Evolutionary conservation across 2,797 vertebrate species (phyloP), one percentile per base, ranked within the genome.

Genomic region (Sebastes aleutianus): DNA sequence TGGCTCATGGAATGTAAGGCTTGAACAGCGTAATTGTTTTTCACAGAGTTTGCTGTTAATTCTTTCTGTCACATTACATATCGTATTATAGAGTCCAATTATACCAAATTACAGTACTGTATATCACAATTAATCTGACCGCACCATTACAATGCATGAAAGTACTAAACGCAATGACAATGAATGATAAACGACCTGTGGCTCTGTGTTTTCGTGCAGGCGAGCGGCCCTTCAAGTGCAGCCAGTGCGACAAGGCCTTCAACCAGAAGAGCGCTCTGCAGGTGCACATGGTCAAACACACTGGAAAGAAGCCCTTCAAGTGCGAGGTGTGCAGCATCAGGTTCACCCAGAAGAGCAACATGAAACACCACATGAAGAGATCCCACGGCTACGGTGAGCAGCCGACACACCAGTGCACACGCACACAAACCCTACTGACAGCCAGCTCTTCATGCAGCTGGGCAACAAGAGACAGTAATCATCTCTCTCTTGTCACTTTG

Each of bases 301-400:
- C 98, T 0, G 98, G 98, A 8, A 98, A 99, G 95, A 97, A 98
- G 92, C 99, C 99, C 53, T 99, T 99, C 83, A 97, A 97, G 87
- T 99, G 99, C n/a, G 96, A 97, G 88, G 96, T 97, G 87, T 99
- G 98, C 84, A 96, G 95, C 87, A 98, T 99, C 96, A 95, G 97
- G 65, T 99, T 99, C 94, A 99, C 98, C 0, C 99, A 99, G 96
- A 99, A 99, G 93, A 99, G 98, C 97, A 99, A 99, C 96, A 99
- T 99, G 99, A 99, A 99, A 47, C 96, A 99, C 69, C 99, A 99
- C 84, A 97, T 99, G 98, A 98, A 97, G 91, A 95, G 99, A 32
- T 96, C 98, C 2, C 99, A 99, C 31, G 95, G 96, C 89, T 97
- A 96, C 61, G 97, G 98, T 99, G 92, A 39, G 97, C 63, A 27